Evolutionary conservation across 2,113 vertebrate genomes (phyloP).

Genomic region (Mesocricetus auratus): DNA sequence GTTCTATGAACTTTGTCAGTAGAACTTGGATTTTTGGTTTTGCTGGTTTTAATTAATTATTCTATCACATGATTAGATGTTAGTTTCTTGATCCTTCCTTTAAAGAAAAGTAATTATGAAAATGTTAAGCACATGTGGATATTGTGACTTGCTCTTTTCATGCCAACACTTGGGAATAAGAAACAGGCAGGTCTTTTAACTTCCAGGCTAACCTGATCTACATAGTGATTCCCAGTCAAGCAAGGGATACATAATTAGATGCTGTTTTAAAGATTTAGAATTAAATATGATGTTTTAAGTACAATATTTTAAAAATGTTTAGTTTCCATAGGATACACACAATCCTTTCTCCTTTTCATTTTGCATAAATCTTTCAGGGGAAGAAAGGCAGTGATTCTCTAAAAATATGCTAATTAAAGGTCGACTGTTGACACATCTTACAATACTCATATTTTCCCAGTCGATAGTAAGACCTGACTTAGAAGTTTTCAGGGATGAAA

Average conservation of each 20-base stretch:
- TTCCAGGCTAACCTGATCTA: neutral
- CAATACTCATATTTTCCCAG: conserved; percentile 51
- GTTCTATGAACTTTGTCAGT: neutral
- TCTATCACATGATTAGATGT: neutral
- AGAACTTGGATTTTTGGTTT: neutral
- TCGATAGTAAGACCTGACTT: conserved; percentile 26
- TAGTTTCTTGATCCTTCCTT: neutral
- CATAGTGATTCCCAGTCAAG: neutral
- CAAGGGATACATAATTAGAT: neutral
- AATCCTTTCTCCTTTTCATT: neutral
- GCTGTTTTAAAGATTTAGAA: neutral
- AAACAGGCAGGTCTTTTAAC: neutral
- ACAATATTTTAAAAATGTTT: conserved; percentile 44
- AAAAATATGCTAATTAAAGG: conserved; percentile 46
- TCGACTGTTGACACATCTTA: neutral
- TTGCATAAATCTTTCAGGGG: conserved; percentile 15
- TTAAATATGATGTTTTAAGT: neutral
- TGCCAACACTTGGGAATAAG: neutral
- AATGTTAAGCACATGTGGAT: neutral
- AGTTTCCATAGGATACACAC: neutral
- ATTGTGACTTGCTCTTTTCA: neutral
- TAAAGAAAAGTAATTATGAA: conserved; percentile 15
- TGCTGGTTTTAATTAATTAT: neutral
- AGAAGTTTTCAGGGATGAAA: conserved; percentile 16
- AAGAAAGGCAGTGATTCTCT: conserved; percentile 59